Conservation (phyloP, 2,113 vertebrate species). For the Psephotus haematonotus region DNA sequence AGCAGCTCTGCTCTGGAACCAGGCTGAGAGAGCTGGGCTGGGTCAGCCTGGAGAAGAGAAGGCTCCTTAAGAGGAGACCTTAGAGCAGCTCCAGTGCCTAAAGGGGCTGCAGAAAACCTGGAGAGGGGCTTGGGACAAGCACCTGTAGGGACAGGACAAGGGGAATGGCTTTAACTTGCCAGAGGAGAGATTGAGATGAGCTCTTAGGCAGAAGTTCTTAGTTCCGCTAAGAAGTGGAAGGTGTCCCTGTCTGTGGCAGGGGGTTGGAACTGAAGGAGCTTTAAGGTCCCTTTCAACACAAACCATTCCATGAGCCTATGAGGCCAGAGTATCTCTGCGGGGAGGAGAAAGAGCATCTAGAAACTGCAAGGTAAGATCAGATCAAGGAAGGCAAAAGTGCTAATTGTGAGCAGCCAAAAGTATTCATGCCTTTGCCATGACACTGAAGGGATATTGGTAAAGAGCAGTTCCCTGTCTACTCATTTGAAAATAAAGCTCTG, state of each 20-base stretch:
- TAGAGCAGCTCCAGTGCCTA: background rate
- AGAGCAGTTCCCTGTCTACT: background rate
- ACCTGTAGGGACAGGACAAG: background rate
- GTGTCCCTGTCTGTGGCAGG: background rate
- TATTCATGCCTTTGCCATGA: fast-evolving
- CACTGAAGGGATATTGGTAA: background rate
- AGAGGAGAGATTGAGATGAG: background rate
- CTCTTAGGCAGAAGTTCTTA: background rate
- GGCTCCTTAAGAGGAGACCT: background rate
- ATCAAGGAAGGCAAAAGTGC: background rate
- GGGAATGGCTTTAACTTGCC: background rate
- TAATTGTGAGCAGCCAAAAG: background rate
- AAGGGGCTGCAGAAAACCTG: background rate
- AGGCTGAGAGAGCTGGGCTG: background rate
- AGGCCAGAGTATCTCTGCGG: background rate
- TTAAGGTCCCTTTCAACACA: background rate
- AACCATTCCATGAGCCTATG: background rate
- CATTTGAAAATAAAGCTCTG: background rate
- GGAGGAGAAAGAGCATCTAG: background rate
- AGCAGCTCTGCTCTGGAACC: background rate
- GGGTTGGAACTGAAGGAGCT: background rate
- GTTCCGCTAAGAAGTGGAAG: background rate
- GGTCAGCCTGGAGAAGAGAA: background rate
- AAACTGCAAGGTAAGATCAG: background rate
- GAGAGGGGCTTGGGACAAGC: background rate